Evolutionary conservation across 2,797 vertebrate genomes (phyloP).

Genomic region (Strix occidentalis): DNA sequence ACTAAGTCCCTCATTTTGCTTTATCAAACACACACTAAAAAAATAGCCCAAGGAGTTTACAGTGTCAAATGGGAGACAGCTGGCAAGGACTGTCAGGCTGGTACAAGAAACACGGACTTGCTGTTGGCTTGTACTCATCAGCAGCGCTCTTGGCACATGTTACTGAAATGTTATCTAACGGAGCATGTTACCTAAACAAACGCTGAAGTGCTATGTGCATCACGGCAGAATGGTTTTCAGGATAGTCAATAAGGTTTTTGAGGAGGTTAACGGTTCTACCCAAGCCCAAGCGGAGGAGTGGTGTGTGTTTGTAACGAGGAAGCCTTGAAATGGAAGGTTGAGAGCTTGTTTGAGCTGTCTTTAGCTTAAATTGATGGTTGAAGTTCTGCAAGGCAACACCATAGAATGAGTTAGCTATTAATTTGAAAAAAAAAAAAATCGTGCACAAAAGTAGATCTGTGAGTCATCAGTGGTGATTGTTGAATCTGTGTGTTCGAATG

Average conservation of each 20-base stretch:
- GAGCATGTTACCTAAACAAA: background rate
- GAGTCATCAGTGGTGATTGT: background rate
- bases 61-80: conserved; percentile 19
- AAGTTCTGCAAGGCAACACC: background rate
- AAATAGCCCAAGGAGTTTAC: background rate
- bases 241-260: background rate
- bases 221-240: background rate
- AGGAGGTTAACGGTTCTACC: background rate
- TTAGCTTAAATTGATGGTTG: background rate
- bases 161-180: background rate
- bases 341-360: background rate
- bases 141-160: background rate
- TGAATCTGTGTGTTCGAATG: background rate
- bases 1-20: background rate
- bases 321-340: background rate
- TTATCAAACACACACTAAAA: background rate
- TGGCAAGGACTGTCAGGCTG: conserved; percentile 1
- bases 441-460: background rate
- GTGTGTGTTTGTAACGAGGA: background rate
- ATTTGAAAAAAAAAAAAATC: background rate
- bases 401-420: background rate
- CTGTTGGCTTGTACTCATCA: background rate
- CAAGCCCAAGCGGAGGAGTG: background rate
- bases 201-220: background rate
- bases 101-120: background rate